Evolutionary conservation across 1,140 invertebrate species (phyloP), one percentile per base, ranked within the genome.

Genomic region (Ceratitis capitata): DNA sequence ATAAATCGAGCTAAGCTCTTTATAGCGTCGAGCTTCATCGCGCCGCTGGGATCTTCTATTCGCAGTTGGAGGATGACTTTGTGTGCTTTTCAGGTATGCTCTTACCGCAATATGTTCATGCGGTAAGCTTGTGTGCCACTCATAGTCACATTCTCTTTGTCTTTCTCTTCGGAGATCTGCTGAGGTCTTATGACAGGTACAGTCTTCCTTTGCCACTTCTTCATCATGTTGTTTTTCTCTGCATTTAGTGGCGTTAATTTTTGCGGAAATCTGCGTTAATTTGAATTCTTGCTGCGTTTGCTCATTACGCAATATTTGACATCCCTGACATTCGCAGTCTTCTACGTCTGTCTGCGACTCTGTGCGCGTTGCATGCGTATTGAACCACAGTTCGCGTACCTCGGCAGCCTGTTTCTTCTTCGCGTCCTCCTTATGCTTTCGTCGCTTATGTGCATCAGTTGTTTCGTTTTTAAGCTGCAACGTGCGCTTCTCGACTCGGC

Each of bases 1-100:
- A 78, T 78, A 78, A 45, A 78, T 78, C 4, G 69, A 42, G 42
- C 45, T 78, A 45, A 78, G 69, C 23, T 78, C 69, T 10, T 42
- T n/a, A 5, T 45, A 78, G 7, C 69, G 39, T 26, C 45, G 42
- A 14, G n/a, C 69, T 78, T 78, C 69, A 14, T 78, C 69, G 19
- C 69, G 69, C 42, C 39, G 42, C 14, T 78, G n/a, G 23, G 45
- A 78, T 45, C n/a, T 45, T 32, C 69, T 39, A 78, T 45, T 42
- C 19, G n/a, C 7, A 9, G 39, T 10, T 3, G 26, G 12, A 19
- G 32, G 39, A 26, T 5, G 29, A 19, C 61, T 35, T 61, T 3
- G 2, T 19, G 9, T 19, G 35, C 32, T 35, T 39, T 69, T 69
- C 26, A 39, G 35, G 61, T 16, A 19, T n/a, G n/a, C 29, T 69